A percentile compares a stretch with the other conserved stretches of the same genome.
phyloP scores from a whole-genome alignment of 2,888 invertebrate genomes.

The Drosophila atripex region DNA sequence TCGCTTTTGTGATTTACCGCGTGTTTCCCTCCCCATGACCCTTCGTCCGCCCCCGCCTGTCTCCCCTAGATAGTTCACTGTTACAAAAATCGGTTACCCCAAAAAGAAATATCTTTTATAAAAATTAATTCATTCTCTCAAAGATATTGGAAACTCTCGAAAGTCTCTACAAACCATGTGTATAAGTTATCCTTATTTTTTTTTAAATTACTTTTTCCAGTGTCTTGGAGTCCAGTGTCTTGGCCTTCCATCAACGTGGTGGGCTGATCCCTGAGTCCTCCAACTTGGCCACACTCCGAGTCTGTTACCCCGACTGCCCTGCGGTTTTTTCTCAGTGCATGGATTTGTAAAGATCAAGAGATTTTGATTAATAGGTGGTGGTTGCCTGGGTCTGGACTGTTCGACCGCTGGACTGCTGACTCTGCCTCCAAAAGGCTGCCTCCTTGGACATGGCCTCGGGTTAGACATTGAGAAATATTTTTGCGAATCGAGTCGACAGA shows the following conservation, averaged over 20 bases:
- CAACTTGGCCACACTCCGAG: slow-evolving; percentile 67
- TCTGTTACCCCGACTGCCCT: background rate
- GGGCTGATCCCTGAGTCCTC: slow-evolving; percentile 59
- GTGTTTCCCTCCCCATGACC: slow-evolving; percentile 30
- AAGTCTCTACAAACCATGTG: no score
- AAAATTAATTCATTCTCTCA: background rate
- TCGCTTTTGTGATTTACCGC: slow-evolving; percentile 78
- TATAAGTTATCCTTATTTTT: no score
- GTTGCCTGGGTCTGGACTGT: slow-evolving; percentile 42
- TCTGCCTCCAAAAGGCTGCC: slow-evolving; percentile 16
- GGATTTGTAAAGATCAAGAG: slow-evolving; percentile 72
- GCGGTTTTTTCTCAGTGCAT: slow-evolving; percentile 65
- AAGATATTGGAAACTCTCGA: background rate
- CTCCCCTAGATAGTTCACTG: slow-evolving; percentile 32
- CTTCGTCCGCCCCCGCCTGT: slow-evolving; percentile 19
- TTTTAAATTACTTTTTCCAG: background rate
- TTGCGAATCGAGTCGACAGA: slow-evolving; percentile 76
- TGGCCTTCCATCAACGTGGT: slow-evolving; percentile 74
- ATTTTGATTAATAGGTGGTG: slow-evolving; percentile 77
- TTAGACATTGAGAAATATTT: slow-evolving; percentile 80
- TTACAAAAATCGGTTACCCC: background rate
- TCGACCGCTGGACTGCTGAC: slow-evolving; percentile 9
- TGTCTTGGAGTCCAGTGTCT: slow-evolving; percentile 40
- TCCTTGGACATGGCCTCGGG: slow-evolving; percentile 61
- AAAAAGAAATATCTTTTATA: background rate